A percentile compares a stretch with the other conserved stretches of the same genome.
Evolutionary conservation across 2,888 invertebrate genomes (phyloP).

Genomic region (Nephrotoma guestfalica): DNA sequence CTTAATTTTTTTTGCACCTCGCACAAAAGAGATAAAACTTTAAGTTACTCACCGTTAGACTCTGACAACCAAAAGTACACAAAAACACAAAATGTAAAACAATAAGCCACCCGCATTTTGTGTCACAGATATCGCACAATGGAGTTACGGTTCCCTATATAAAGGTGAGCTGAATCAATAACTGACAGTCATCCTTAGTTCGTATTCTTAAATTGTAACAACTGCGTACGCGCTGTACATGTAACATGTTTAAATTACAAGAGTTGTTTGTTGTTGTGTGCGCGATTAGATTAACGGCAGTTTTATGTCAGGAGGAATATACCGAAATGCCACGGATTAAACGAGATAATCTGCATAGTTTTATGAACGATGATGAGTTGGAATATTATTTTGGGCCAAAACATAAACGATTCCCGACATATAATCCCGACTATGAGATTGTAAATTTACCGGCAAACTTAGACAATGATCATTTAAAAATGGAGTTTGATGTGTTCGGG

Average conservation of each 20-base stretch:
- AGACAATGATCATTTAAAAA: not conserved
- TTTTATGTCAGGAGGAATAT: not conserved
- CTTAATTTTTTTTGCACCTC: not conserved
- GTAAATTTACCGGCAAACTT: not conserved
- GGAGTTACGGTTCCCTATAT: not conserved
- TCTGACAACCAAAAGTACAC: not conserved
- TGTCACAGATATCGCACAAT: not conserved
- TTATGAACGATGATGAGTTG: constrained; percentile 3
- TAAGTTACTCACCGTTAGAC: not conserved
- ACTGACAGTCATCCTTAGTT: not conserved
- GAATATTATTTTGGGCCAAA: constrained; percentile 1
- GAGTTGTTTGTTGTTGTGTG: not conserved
- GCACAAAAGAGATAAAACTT: not conserved
- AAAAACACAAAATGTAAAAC: not conserved
- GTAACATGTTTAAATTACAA: not conserved
- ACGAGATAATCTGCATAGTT: not conserved
- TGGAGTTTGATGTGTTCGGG: constrained; percentile 13
- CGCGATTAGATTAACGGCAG: not conserved
- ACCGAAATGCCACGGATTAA: not conserved
- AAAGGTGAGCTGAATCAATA: not conserved
- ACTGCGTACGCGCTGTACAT: not conserved
- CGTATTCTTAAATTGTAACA: not conserved
- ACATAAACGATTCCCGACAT: not conserved
- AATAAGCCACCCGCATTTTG: not conserved
- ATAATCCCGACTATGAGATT: not conserved